Base-by-base conservation (phyloP, 1,140 invertebrate genomes). In the Triops longicaudatus region DNA sequence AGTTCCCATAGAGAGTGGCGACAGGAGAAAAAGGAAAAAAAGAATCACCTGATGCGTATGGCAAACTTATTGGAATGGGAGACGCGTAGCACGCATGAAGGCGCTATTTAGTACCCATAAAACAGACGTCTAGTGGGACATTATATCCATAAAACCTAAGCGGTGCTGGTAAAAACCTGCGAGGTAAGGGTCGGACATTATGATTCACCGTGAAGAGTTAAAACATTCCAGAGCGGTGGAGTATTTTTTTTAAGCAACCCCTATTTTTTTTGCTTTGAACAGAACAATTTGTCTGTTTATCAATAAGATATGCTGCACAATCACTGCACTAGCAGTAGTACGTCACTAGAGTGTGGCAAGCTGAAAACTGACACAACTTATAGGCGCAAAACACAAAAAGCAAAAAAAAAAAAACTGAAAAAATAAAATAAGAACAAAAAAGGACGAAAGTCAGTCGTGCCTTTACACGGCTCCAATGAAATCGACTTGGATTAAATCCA, bases 51-150 rank as follows among this genome's bases (percentile, higher is more conserved):
- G 50, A 63, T 63, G 50, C 50, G 50, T 63, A n/a, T 22, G 50
- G 50, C 14, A 63, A 63, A 63, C n/a, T 63, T 63, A 63, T 63
- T 63, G 50, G 50, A 63, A 63, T 63, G 50, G 50, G 50, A 63
- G 22, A 63, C 50, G 50, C 50, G 50, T 63, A 63, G 50, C 50
- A 63, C 50, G 50, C 17, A 63, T 22, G n/a, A 22, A 63, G 50
- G 50, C 50, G 22, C 50, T 63, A 63, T 63, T 63, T 63, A 63
- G 50, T 63, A 63, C 7, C 50, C 50, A 63, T 63, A 63, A 63
- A 63, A 63, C 50, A 22, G 50, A 63, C 50, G 50, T 63, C 50
- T 63, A 63, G 14, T n/a, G 50, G 50, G 50, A 22, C 50, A 63
- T 63, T 63, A 63, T 22, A 63, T 63, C 50, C 50, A 63, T 63